Evolutionary conservation across 2,888 invertebrate species (phyloP), one percentile per base, ranked within the genome.

Genomic region (Sarcophaga carnaria): DNA sequence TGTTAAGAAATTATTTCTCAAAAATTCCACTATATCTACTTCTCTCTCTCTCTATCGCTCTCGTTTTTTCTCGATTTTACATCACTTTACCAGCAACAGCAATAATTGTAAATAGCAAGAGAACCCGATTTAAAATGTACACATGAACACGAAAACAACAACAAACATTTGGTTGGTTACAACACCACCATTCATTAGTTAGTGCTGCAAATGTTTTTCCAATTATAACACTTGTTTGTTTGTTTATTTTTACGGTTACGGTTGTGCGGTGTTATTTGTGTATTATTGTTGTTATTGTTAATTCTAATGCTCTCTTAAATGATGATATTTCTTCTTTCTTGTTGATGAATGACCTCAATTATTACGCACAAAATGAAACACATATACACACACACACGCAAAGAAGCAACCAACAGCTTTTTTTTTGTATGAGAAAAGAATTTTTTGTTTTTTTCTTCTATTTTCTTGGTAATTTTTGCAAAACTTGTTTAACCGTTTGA

Each of bases 301-400:
- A 49, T 59, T 49, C 67, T 77, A 63, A 80, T 67, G 6, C 49
- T 25, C n/a, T 74, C 20, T 66, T 17, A 54, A 62, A 45, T 45
- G 75, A 78, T 85, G 80, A 79, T 77, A 77, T 83, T 80, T 79
- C 60, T 49, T 70, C 47, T 14, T 63, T 62, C 59, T 71, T 80
- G 22, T 59, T 83, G 84, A 81, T 77, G 81, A 84, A 87, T 87
- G 87, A 87, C 87, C 87, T 87, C 84, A 87, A 87, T 70, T 83
- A 76, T 76, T 80, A 87, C 81, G 87, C 87, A 84, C 76, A 70
- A 62, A 74, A 67, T 71, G 74, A 71, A 67, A 62, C n/a, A 64
- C 75, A 64, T 12, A 12, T 12, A 3, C 54, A 54, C 54, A 54
- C 17, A 54, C 14, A 12, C 17, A 14, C 54, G 54, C 17, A 54